A percentile compares a stretch with the other conserved stretches of the same genome.
phyloP scores from a whole-genome alignment of 2,888 invertebrate genomes.

The Hanleya hanleyi region DNA sequence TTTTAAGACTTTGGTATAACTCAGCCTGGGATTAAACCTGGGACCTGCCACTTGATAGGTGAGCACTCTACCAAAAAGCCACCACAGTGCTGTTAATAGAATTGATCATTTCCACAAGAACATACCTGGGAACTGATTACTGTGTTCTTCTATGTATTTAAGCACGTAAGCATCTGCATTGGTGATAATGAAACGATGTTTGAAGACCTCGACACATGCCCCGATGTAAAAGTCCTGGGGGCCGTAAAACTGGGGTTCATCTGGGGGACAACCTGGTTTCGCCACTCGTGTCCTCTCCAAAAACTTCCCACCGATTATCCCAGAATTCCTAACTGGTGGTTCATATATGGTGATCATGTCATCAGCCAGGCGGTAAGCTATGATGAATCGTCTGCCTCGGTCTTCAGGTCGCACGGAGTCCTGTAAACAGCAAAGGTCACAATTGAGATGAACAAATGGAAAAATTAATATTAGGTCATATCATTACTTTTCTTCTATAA shows the following conservation, averaged over 20 bases:
- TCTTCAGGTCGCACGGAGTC: conserved; percentile 88
- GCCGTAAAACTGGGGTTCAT: conserved; percentile 84
- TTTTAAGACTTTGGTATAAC: too few relatives aligned
- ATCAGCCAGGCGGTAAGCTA: conserved; percentile 85
- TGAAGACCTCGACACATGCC: conserved; percentile 82
- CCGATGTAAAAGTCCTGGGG: conserved; percentile 88
- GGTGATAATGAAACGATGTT: conserved; percentile 84
- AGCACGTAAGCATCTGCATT: conserved; percentile 91
- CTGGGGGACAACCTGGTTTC: conserved; percentile 79
- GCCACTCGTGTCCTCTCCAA: conserved; percentile 80
- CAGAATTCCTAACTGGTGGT: conserved; percentile 76
- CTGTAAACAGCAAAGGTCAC: too few relatives aligned
- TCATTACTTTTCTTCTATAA: too few relatives aligned
- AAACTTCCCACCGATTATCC: conserved; percentile 85
- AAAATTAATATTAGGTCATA: too few relatives aligned
- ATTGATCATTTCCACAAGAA: not conserved
- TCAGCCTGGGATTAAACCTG: too few relatives aligned
- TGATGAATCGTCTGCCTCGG: conserved; percentile 82
- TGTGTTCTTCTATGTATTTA: conserved; percentile 77
- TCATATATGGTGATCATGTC: conserved; percentile 85
- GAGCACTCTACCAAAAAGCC: too few relatives aligned
- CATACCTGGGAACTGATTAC: conserved; percentile 71
- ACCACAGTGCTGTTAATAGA: not conserved
- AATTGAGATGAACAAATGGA: too few relatives aligned
- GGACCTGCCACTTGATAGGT: too few relatives aligned